Evolutionary conservation across 2,797 vertebrate genomes (phyloP).

Genomic region (Momotus momota): DNA sequence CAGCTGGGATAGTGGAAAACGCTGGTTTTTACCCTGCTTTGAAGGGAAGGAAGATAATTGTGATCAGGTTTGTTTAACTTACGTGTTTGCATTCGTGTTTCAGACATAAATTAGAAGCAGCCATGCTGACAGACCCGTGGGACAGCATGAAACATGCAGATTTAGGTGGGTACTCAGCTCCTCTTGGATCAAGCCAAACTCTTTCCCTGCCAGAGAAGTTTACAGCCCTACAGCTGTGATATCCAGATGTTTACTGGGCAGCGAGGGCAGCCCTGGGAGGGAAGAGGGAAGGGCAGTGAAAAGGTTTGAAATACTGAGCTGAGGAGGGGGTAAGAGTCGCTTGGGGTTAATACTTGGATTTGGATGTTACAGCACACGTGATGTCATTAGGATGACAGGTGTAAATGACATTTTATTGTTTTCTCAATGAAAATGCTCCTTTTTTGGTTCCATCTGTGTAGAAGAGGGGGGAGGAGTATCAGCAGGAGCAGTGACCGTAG

Average conservation of each 20-base stretch:
- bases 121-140: conserved; percentile 90
- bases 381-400: background rate
- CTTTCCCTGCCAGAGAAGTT: background rate
- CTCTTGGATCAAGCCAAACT: background rate
- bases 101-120: conserved; percentile 90
- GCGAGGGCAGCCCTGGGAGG: background rate
- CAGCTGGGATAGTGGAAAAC: background rate
- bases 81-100: background rate
- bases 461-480: background rate
- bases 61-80: background rate
- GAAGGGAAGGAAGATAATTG: background rate
- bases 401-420: background rate
- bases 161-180: conserved; percentile 78
- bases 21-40: rapidly evolving
- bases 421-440: background rate
- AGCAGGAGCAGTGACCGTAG: background rate
- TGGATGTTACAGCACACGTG: background rate
- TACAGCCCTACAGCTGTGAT: background rate
- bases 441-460: rapidly evolving
- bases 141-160: conserved; percentile 88
- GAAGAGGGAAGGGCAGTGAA: background rate
- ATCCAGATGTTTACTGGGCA: background rate
- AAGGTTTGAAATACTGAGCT: background rate
- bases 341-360: background rate
- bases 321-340: background rate